A percentile compares a stretch with the other conserved stretches of the same genome.
Evolutionary conservation across 2,888 invertebrate species (phyloP).

Genomic region (Tenthredo mesomela): DNA sequence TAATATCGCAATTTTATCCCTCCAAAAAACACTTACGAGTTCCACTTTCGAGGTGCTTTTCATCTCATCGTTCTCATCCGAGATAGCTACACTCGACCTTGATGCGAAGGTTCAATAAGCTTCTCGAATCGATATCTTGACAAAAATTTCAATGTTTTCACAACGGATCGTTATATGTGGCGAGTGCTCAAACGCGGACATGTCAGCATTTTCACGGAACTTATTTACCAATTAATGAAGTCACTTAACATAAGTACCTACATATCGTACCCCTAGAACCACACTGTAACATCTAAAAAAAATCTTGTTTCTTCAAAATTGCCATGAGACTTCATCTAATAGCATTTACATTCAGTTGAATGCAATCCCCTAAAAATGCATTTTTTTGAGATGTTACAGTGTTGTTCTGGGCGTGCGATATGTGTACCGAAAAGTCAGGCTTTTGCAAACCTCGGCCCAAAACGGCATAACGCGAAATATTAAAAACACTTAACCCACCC

Average conservation of each 20-base stretch:
- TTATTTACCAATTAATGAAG: conserved; percentile 10
- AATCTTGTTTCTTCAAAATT: no score
- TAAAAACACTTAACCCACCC: conserved; percentile 19
- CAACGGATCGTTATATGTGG: neutral
- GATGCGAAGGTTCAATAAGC: neutral
- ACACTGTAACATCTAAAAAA: no score
- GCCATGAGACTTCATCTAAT: no score
- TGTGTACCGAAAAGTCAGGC: neutral
- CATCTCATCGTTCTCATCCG: neutral
- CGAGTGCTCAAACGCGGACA: no score
- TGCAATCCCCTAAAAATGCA: no score
- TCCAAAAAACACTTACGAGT: conserved; percentile 17
- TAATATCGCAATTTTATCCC: conserved; percentile 34
- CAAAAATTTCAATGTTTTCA: neutral
- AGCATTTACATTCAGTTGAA: no score
- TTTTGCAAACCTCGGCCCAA: neutral
- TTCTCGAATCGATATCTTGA: conserved; percentile 3
- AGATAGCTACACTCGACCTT: conserved; percentile 7
- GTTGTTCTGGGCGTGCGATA: no score
- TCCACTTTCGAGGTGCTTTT: conserved; percentile 26
- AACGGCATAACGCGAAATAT: neutral
- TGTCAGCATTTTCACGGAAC: neutral
- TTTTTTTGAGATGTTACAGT: no score
- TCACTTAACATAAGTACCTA: neutral
- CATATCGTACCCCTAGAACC: no score